A percentile compares a stretch with the other conserved stretches of the same genome.
Conservation (phyloP, 2,797 vertebrate genomes). For the Tachyglossus aculeatus region DNA sequence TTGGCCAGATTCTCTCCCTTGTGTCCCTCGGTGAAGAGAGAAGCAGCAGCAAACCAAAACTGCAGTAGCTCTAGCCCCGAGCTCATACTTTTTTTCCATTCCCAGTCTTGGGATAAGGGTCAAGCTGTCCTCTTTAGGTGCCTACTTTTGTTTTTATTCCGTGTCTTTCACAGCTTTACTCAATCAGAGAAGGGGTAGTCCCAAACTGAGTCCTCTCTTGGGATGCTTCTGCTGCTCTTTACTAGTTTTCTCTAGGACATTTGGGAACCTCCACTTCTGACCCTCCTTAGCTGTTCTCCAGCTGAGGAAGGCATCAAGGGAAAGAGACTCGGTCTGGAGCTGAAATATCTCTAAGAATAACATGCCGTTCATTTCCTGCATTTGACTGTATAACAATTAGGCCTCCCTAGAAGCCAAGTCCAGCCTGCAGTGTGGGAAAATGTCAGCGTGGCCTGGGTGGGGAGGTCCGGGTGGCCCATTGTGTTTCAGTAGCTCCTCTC, state of each 20-base stretch:
- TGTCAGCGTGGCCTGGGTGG: conserved; percentile 30
- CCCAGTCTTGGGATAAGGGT: too few species aligned
- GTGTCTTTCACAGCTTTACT: too few species aligned
- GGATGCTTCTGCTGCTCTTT: conserved; percentile 16
- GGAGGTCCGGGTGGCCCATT: background rate
- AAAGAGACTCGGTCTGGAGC: conserved; percentile 34
- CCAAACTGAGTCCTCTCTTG: background rate
- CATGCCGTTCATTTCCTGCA: conserved; percentile 50
- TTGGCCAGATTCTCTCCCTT: too few species aligned
- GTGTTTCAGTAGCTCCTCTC: background rate
- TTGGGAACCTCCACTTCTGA: conserved; percentile 18
- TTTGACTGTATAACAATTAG: conserved; percentile 52
- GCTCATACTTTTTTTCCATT: too few species aligned
- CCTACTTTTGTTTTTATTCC: too few species aligned
- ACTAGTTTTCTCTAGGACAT: conserved; percentile 6
- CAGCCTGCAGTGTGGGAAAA: conserved; percentile 65
- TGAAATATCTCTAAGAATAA: conserved; percentile 56
- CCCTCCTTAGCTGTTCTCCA: background rate
- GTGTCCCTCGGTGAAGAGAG: too few species aligned
- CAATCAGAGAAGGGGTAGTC: too few species aligned
- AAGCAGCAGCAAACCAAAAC: too few species aligned
- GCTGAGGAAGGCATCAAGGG: conserved; percentile 18
- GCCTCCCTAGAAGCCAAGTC: conserved; percentile 47
- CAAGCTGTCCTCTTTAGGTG: too few species aligned
- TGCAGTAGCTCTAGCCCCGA: too few species aligned